Evolutionary conservation across 2,888 invertebrate species (phyloP).

Genomic region (Oxytorus armatus): DNA sequence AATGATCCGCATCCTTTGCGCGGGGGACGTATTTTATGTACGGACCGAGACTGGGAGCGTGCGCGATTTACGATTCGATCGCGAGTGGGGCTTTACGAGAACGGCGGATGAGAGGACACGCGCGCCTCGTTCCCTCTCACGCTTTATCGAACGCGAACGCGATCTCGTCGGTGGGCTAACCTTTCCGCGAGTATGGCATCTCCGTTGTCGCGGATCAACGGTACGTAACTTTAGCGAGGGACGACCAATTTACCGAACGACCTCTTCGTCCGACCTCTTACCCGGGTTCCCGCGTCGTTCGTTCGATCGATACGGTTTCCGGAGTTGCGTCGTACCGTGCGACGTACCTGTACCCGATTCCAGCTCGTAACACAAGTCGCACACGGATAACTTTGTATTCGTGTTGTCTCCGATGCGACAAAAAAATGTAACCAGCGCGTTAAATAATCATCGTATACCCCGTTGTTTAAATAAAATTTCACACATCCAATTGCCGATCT

Average conservation of each 20-base stretch:
- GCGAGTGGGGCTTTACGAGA: slow-evolving; percentile 1
- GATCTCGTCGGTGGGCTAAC: slow-evolving; percentile 72
- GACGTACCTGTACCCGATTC: neutral
- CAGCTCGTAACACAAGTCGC: neutral
- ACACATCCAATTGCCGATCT: no score
- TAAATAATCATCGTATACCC: no score
- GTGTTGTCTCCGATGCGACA: neutral
- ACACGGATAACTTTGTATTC: neutral
- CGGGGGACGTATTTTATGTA: no score
- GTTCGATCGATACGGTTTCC: slow-evolving; percentile 23
- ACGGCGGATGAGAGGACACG: slow-evolving; percentile 73
- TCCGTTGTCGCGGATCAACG: slow-evolving; percentile 80
- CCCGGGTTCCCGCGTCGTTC: slow-evolving; percentile 68
- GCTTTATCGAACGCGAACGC: slow-evolving; percentile 76
- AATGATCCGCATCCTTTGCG: no score
- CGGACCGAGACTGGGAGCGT: slow-evolving; percentile 23
- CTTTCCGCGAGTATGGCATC: slow-evolving; percentile 81
- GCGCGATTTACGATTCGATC: slow-evolving; percentile 76
- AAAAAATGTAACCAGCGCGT: no score
- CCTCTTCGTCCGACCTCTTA: slow-evolving; percentile 80
- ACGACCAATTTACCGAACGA: slow-evolving; percentile 82
- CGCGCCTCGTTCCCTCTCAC: slow-evolving; percentile 56
- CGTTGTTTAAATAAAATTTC: no score
- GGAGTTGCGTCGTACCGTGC: slow-evolving; percentile 40
- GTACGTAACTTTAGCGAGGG: slow-evolving; percentile 73